Evolutionary conservation across 2,797 vertebrate genomes (phyloP).

Genomic region (Pipistrellus kuhlii): DNA sequence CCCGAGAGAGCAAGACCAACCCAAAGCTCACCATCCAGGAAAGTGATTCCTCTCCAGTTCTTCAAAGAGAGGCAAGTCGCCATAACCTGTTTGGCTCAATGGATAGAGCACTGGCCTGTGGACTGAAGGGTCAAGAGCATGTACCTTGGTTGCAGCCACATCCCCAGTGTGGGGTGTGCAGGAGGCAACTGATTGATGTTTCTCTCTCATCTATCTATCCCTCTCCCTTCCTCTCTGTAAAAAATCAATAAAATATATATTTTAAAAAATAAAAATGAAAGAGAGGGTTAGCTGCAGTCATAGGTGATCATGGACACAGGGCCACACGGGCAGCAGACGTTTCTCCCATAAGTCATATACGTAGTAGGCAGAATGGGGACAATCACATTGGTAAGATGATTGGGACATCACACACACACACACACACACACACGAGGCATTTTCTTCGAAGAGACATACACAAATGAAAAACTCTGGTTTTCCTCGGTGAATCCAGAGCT

Average conservation of each 20-base stretch:
- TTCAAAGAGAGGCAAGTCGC: slow-evolving; percentile 36
- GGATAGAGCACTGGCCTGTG: no score
- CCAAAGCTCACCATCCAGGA: slow-evolving; percentile 62
- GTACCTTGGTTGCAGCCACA: no score
- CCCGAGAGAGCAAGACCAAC: slow-evolving; percentile 19
- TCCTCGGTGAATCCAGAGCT: slow-evolving; percentile 68
- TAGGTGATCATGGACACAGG: slow-evolving; percentile 32
- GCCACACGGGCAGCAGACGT: neutral
- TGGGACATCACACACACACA: neutral
- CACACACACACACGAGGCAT: neutral
- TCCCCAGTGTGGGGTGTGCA: no score
- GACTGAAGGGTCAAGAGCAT: no score
- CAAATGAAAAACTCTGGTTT: slow-evolving; percentile 78
- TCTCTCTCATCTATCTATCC: no score
- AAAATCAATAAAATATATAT: no score
- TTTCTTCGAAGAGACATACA: slow-evolving; percentile 69
- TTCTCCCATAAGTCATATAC: fast-evolving
- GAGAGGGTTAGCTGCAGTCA: neutral
- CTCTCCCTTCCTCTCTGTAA: no score
- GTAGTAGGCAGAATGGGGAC: fast-evolving
- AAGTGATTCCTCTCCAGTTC: slow-evolving; percentile 73
- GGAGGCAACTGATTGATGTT: no score
- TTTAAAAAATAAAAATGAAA: no score
- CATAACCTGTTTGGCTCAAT: no score
- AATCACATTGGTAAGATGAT: neutral